These are phyloP conservation scores for Agriotes lineatus DNA, from an alignment of 2,888 invertebrate genomes.

Conservation along the genomic window DNA sequence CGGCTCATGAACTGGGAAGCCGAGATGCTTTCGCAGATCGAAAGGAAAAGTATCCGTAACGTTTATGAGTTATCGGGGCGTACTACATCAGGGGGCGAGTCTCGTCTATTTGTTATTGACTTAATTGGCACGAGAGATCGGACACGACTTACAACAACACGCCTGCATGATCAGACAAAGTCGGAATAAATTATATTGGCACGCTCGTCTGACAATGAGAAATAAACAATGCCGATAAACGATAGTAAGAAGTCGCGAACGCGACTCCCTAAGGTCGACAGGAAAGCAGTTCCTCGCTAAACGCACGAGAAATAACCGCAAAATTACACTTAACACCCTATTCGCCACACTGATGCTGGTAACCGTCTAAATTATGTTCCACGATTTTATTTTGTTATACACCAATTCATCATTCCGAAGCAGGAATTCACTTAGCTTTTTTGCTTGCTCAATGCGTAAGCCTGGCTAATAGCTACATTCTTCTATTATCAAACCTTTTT, in stretches of 20 bases:
- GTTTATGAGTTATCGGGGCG: slow-evolving; percentile 8
- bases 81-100: slow-evolving; percentile 24
- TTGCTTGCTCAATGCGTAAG: slow-evolving; percentile 2
- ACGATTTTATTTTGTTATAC: slow-evolving; percentile 29
- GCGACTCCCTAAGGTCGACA: slow-evolving; percentile 9
- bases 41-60: slow-evolving; percentile 28
- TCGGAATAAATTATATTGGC: slow-evolving; percentile 53
- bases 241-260: slow-evolving; percentile 37
- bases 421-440: slow-evolving; percentile 26
- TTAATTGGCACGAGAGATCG: slow-evolving; percentile 56
- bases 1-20: not conserved
- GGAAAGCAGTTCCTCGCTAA: slow-evolving; percentile 23
- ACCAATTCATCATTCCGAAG: slow-evolving; percentile 22
- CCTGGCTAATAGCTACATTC: slow-evolving; percentile 19
- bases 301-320: slow-evolving; percentile 28
- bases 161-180: slow-evolving; percentile 53
- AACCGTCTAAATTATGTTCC: slow-evolving; percentile 24
- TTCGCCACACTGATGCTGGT: slow-evolving; percentile 26
- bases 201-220: slow-evolving; percentile 49
- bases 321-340: slow-evolving; percentile 34
- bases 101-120: slow-evolving; percentile 53
- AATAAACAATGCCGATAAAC: slow-evolving; percentile 46
- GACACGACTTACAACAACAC: slow-evolving; percentile 54
- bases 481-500: slow-evolving; percentile 5
- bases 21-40: slow-evolving; percentile 17